These are phyloP conservation scores for Hoplostethus atlanticus DNA, from an alignment of 2,797 vertebrate species.

Conservation along the genomic window DNA sequence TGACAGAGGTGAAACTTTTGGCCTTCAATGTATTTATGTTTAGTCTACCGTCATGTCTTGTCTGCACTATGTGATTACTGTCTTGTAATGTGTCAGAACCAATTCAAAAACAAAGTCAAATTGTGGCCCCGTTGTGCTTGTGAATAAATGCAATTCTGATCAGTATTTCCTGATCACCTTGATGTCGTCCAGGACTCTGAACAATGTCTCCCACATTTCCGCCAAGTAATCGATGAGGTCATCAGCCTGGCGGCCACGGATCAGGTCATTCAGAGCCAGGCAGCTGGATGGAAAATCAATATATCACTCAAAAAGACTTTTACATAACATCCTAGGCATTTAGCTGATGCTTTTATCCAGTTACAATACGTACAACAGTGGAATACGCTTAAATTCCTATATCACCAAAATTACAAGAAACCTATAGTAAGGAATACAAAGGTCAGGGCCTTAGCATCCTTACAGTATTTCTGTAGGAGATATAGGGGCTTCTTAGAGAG, in stretches of 20 bases:
- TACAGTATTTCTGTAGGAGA: neutral
- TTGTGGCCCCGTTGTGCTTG: neutral
- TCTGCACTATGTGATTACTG: neutral
- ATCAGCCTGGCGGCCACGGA: slow-evolving; percentile 93
- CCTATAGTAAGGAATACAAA: too few species aligned
- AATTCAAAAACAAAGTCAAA: neutral
- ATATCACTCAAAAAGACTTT: neutral
- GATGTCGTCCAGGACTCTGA: slow-evolving; percentile 98
- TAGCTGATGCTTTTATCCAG: neutral
- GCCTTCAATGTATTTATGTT: too few species aligned
- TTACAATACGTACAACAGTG: neutral
- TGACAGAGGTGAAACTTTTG: neutral
- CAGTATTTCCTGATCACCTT: slow-evolving; percentile 86
- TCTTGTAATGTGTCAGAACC: neutral
- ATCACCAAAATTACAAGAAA: neutral
- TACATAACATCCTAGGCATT: neutral
- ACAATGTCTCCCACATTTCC: slow-evolving; percentile 97
- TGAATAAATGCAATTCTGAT: neutral
- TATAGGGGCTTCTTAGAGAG: neutral
- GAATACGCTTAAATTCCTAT: neutral
- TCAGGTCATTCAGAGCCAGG: slow-evolving; percentile 94
- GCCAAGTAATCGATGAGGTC: slow-evolving; percentile 93
- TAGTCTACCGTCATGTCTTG: too few species aligned
- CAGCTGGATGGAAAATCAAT: slow-evolving; percentile 85
- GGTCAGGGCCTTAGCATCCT: neutral